phyloP scores from a whole-genome alignment of 2,888 invertebrate species.

The Lydus trimaculatus region DNA sequence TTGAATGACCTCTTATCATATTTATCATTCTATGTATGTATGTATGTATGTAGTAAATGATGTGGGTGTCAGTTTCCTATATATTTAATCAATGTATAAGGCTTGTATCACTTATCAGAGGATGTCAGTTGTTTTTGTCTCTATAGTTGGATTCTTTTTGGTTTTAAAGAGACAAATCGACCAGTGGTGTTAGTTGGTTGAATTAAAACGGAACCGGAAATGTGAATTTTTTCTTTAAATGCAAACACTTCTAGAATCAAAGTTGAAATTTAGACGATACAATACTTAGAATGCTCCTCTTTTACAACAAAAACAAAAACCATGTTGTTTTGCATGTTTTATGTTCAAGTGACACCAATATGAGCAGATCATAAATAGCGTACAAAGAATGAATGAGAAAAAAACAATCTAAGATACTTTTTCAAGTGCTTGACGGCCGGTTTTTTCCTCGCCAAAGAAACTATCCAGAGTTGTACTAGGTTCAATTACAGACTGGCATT shows the following conservation, averaged over 20 bases:
- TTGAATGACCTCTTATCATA: slow-evolving; percentile 19
- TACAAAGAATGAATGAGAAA: background rate
- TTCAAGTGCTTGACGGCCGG: background rate
- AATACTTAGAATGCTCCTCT: too few species aligned
- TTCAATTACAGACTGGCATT: too few species aligned
- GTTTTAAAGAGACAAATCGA: background rate
- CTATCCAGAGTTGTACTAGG: background rate
- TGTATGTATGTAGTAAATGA: background rate
- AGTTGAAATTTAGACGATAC: too few species aligned
- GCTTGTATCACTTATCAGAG: slow-evolving; percentile 35
- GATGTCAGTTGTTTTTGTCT: slow-evolving; percentile 23
- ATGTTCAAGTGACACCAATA: background rate
- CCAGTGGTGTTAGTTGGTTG: background rate
- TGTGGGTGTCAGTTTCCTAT: slow-evolving; percentile 37
- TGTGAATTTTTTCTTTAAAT: background rate
- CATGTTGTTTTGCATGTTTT: too few species aligned
- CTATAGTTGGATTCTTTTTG: background rate
- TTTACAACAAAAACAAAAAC: too few species aligned
- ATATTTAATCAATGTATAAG: slow-evolving; percentile 26
- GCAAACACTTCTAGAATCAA: too few species aligned
- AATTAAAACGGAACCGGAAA: background rate
- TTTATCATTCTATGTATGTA: slow-evolving; percentile 9
- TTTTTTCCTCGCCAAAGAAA: background rate
- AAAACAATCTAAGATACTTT: background rate
- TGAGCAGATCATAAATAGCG: background rate